A percentile compares a stretch with the other conserved stretches of the same genome.
phyloP scores from a whole-genome alignment of 2,888 invertebrate genomes.

The Oeneis ivallda region DNA sequence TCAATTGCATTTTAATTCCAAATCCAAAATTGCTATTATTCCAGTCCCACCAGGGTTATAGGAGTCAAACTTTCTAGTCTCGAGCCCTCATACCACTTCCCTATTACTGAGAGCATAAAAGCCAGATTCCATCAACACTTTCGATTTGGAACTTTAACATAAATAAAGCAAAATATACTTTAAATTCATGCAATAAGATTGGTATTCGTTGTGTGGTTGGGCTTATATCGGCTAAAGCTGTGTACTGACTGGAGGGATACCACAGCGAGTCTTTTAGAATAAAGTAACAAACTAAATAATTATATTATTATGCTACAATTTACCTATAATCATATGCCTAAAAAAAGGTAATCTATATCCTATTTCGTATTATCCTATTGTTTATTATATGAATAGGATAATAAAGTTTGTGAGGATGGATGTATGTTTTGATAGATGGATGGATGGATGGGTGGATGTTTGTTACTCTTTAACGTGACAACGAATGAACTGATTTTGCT shows the following conservation, averaged over 20 bases:
- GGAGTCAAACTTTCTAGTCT: slow-evolving; percentile 61
- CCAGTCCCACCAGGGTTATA: slow-evolving; percentile 51
- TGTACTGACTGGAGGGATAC: slow-evolving; percentile 47
- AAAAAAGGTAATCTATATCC: no score
- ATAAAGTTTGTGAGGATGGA: no score
- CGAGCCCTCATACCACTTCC: slow-evolving; percentile 40
- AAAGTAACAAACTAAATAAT: neutral
- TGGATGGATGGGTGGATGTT: no score
- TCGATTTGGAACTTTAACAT: slow-evolving; percentile 40
- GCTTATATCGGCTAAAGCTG: slow-evolving; percentile 31
- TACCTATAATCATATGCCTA: neutral
- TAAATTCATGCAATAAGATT: slow-evolving; percentile 34
- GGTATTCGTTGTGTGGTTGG: slow-evolving; percentile 26
- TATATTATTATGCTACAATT: neutral
- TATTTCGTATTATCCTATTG: no score
- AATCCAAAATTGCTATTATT: slow-evolving; percentile 47
- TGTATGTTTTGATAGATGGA: no score
- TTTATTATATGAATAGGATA: no score
- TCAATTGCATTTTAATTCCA: slow-evolving; percentile 42
- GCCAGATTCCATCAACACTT: slow-evolving; percentile 51
- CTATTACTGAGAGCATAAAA: slow-evolving; percentile 48
- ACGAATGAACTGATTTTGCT: no score
- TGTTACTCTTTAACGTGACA: no score
- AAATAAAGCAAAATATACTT: slow-evolving; percentile 38
- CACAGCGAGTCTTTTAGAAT: neutral